A percentile compares a stretch with the other conserved stretches of the same genome.
Evolutionary conservation across 2,797 vertebrate genomes (phyloP).

Genomic region (Leptatherina wallacei): DNA sequence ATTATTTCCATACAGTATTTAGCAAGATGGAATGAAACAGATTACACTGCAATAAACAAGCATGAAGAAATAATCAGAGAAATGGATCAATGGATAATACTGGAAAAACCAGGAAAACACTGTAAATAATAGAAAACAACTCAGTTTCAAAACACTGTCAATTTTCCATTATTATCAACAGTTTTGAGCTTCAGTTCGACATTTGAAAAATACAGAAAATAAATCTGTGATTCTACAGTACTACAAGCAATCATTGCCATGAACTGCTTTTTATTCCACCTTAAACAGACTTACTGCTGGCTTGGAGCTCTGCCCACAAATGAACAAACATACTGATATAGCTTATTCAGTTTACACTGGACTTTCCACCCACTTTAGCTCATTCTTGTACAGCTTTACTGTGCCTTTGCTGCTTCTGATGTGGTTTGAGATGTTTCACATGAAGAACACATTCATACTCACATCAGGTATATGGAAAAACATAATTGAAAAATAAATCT

Average conservation of each 20-base stretch:
- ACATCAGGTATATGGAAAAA: not conserved
- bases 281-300: slow-evolving; percentile 29
- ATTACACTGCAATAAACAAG: too few relatives aligned
- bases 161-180: too few relatives aligned
- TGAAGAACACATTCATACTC: slow-evolving; percentile 3
- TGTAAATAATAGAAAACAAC: too few relatives aligned
- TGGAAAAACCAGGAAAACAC: too few relatives aligned
- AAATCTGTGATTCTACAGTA: not conserved
- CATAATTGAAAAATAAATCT: not conserved
- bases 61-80: too few relatives aligned
- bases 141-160: too few relatives aligned
- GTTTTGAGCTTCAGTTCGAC: too few relatives aligned
- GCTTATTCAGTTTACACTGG: slow-evolving; percentile 22
- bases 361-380: slow-evolving; percentile 31
- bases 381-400: slow-evolving; percentile 9
- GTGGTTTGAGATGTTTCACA: not conserved
- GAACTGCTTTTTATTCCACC: slow-evolving; percentile 13
- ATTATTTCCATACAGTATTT: not conserved
- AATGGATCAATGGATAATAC: too few relatives aligned
- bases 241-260: not conserved
- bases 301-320: slow-evolving; percentile 49
- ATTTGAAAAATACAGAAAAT: too few relatives aligned
- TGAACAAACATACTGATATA: slow-evolving; percentile 59
- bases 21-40: not conserved
- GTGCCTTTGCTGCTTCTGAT: slow-evolving; percentile 12